Evolutionary conservation across 2,888 invertebrate genomes (phyloP).

Genomic region (Brassicogethes aeneus): DNA sequence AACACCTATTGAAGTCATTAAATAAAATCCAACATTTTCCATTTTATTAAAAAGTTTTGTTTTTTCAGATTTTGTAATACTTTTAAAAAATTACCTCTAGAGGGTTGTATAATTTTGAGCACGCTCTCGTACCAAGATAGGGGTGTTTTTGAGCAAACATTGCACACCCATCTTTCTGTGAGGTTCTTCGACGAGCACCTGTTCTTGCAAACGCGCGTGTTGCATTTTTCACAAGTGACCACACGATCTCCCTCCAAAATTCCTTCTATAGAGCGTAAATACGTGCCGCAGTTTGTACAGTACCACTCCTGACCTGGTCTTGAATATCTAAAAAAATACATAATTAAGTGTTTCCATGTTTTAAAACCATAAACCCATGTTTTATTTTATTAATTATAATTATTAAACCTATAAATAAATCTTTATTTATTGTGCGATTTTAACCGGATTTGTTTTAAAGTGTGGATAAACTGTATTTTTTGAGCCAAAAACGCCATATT

Average conservation of each 20-base stretch:
- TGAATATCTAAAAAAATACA: constrained; percentile 19
- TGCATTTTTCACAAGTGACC: constrained; percentile 33
- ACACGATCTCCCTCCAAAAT: constrained; percentile 29
- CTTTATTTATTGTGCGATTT: too few species aligned
- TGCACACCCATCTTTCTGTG: constrained; percentile 31
- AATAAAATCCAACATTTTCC: too few species aligned
- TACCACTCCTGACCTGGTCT: constrained; percentile 27
- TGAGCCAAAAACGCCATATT: too few species aligned
- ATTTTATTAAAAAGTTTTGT: too few species aligned
- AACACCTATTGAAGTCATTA: too few species aligned
- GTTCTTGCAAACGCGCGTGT: constrained; percentile 29
- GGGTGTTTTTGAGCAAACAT: constrained; percentile 27
- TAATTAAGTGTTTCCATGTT: background rate
- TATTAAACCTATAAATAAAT: too few species aligned
- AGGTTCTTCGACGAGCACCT: constrained; percentile 27
- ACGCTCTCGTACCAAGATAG: constrained; percentile 34
- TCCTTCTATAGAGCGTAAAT: constrained; percentile 30
- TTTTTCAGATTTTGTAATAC: too few species aligned
- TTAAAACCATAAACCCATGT: too few species aligned
- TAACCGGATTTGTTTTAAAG: too few species aligned
- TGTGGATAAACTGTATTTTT: too few species aligned
- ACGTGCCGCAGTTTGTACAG: constrained; percentile 34
- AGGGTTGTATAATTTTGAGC: constrained; percentile 28
- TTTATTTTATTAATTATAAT: too few species aligned
- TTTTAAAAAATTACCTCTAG: constrained; percentile 20